These are phyloP conservation scores for Tanaodytes sp. DNA, from an alignment of 2,888 invertebrate species.

Conservation along the genomic window DNA sequence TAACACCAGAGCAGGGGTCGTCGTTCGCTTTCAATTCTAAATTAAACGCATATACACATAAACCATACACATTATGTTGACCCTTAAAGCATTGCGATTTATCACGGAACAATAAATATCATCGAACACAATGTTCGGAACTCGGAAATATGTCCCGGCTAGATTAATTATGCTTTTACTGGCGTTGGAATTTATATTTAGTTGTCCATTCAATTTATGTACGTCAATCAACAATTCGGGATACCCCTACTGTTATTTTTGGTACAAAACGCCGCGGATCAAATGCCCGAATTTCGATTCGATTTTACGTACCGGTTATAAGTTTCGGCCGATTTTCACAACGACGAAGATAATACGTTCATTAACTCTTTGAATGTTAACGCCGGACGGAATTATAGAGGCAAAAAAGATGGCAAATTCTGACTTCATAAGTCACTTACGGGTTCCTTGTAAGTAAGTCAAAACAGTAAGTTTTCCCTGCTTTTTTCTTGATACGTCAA, in stretches of 20 bases:
- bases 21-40: conserved; percentile 44
- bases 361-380: too few species aligned
- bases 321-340: too few species aligned
- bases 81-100: conserved; percentile 8
- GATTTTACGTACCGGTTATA: neutral
- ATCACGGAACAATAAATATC: neutral
- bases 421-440: too few species aligned
- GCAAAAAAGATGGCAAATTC: too few species aligned
- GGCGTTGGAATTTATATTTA: conserved; percentile 16
- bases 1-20: too few species aligned
- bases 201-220: conserved; percentile 30
- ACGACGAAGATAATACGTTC: too few species aligned
- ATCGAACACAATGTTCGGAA: conserved; percentile 3
- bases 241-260: conserved; percentile 29
- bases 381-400: too few species aligned
- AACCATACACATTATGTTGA: conserved; percentile 17
- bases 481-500: too few species aligned
- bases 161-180: conserved; percentile 31
- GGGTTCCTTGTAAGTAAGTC: too few species aligned
- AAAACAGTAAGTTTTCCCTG: too few species aligned
- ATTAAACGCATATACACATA: conserved; percentile 43
- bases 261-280: conserved; percentile 10
- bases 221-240: conserved; percentile 33
- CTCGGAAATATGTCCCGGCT: neutral
- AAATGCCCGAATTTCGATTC: neutral